Evolutionary conservation across 2,113 vertebrate species (phyloP), one percentile per base, ranked within the genome.

Genomic region (Cromileptes altivelis): DNA sequence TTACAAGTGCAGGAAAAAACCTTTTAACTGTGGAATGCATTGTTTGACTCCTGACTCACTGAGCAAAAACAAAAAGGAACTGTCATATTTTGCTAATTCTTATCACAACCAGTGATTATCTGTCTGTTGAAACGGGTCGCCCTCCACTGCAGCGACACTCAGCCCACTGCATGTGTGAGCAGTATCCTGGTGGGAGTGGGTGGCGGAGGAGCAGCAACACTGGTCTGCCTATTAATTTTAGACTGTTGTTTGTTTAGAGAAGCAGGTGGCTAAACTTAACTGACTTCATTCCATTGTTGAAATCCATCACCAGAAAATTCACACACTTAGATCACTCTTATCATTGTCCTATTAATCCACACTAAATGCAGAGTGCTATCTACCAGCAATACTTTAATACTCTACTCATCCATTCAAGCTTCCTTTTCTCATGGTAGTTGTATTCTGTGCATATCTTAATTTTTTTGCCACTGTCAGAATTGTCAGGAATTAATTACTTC

Each of bases 31-130:
- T 47, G 45, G 71, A 53, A 8, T 3, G 50, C 42, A 70, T 61
- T 84, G 69, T 90, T 69, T 70, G 78, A 73, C 27, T 82, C 10
- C 56, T 83, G 90, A 89, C 40, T 91, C 81, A 75, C 78, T 40
- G 6, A 74, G 45, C 33, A 79, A 68, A 85, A 53, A 79, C 81
- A 86, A 89, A 78, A 45, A 67, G 60, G 70, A 79, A 27, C 56
- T 12, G 65, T 82, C 87, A 86, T 64, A 83, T 84, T 87, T 86
- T 30, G 23, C 67, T 80, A 65, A 70, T 86, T 89, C 47, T 63
- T 10, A 55, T 72, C 17, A 19, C 73, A 88, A 52, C 69, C 0
- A 6, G 56, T 77, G 76, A 91, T 90, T 84, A 85, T 86, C 53
- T 5, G 82, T 79, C 77, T 82, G 3, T 50, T 77, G 69, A 88